A percentile compares a stretch with the other conserved stretches of the same genome.
These are phyloP conservation scores for Podarcis siculus DNA, from an alignment of 2,797 vertebrate species.

Conservation along the genomic window DNA sequence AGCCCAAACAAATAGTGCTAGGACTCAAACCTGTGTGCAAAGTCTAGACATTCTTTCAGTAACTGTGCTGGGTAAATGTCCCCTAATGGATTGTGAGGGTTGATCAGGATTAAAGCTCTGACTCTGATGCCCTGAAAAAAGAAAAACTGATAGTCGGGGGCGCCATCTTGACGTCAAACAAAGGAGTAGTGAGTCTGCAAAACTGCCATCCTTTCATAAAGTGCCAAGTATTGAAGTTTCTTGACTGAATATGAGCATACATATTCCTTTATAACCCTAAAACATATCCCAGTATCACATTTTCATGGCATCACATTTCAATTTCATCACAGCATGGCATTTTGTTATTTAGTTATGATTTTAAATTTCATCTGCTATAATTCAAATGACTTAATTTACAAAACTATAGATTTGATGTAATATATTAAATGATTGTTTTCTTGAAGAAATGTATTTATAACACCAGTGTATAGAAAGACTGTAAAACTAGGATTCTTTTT, in stretches of 20 bases:
- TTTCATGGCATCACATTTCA: neutral
- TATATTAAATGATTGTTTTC: too few species aligned
- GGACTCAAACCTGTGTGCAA: slow-evolving; percentile 61
- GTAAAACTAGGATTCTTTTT: neutral
- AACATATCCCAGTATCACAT: neutral
- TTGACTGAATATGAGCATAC: neutral
- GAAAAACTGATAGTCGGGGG: slow-evolving; percentile 43
- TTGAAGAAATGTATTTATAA: too few species aligned
- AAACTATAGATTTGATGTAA: neutral
- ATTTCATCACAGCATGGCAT: neutral
- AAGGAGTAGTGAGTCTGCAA: neutral
- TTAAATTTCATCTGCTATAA: neutral
- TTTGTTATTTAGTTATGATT: neutral
- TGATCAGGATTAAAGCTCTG: slow-evolving; percentile 66
- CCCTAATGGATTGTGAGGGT: slow-evolving; percentile 65
- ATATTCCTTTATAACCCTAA: neutral
- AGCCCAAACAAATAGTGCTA: slow-evolving; percentile 31
- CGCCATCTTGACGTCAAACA: neutral
- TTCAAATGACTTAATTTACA: neutral
- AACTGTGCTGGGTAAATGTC: slow-evolving; percentile 57
- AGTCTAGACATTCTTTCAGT: slow-evolving; percentile 61
- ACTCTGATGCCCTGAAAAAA: slow-evolving; percentile 64
- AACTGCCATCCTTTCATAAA: neutral
- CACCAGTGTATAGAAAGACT: neutral
- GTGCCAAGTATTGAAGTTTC: slow-evolving; percentile 12